Evolutionary conservation across 1,140 invertebrate genomes (phyloP).

Genomic region (Hyposmocoma kahamanoa): DNA sequence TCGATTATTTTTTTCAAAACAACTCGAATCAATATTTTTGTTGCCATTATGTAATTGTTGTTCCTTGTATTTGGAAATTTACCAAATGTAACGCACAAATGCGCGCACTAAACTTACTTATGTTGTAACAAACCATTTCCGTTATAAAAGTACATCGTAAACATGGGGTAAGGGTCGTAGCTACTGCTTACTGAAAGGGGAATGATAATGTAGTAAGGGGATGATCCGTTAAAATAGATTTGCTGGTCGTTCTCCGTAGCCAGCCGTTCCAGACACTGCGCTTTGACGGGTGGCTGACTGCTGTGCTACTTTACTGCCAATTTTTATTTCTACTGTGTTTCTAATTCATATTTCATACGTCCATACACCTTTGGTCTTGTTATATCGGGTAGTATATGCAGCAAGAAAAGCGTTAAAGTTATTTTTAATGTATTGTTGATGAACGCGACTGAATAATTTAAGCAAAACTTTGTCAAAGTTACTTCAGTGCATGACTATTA

Average conservation of each 20-base stretch:
- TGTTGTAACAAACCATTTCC: no score
- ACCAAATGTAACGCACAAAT: background rate
- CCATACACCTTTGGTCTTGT: no score
- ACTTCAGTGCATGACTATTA: slow-evolving; percentile 16
- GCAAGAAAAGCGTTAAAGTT: slow-evolving; percentile 43
- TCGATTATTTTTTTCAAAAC: no score
- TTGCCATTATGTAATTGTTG: no score
- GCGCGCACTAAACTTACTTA: background rate
- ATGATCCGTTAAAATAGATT: slow-evolving; percentile 65
- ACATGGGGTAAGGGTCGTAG: slow-evolving; percentile 13
- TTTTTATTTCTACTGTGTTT: slow-evolving; percentile 24
- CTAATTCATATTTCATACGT: slow-evolving; percentile 25
- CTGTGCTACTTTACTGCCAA: slow-evolving; percentile 44
- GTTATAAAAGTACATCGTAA: no score
- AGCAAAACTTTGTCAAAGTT: slow-evolving; percentile 19
- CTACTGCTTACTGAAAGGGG: slow-evolving; percentile 27
- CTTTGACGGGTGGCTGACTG: slow-evolving; percentile 55
- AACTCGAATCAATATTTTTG: no score
- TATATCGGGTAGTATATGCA: no score
- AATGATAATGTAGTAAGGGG: slow-evolving; percentile 56
- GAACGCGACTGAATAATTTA: slow-evolving; percentile 51
- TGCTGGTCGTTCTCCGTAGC: slow-evolving; percentile 38
- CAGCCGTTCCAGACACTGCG: slow-evolving; percentile 40
- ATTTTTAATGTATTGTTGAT: slow-evolving; percentile 28
- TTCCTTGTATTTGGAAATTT: background rate